Evolutionary conservation across 2,113 vertebrate species (phyloP), one percentile per base, ranked within the genome.

Genomic region (Lampris megalopsis): DNA sequence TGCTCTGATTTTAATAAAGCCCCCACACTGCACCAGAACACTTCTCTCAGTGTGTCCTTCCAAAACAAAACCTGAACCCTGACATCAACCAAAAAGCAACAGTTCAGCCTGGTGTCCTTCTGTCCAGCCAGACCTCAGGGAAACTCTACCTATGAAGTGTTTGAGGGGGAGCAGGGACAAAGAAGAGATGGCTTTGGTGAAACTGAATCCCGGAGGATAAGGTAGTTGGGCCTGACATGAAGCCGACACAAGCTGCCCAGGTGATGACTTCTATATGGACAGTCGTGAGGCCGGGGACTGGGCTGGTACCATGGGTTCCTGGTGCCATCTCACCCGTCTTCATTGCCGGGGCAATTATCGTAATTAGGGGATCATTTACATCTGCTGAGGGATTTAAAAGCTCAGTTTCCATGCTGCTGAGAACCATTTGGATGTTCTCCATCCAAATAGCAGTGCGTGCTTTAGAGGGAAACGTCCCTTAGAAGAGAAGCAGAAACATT

Each of bases 301-400:
- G 62, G 52, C 24, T 80, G 85, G 83, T 76, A 75, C 63, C 38
- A 13, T 43, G 49, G 80, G 45, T 73, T 68, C 58, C 67, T 57
- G 67, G 60, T 71, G 69, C 81, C 81, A 72, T 64, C 75, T 63
- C 81, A 66, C 36, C 67, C 37, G 24, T 53, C 74, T 37, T 84
- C 77, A 64, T 82, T 73, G 49, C 63, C 78, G 71, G 71, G 75
- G 68, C 87, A 88, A 91, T 91, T 90, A 89, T 68, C 82, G 81
- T 87, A 86, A 90, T 91, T 88, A 85, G 81, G 72, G 63, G 74
- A 87, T 79, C 49, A 52, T 85, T 86, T 87, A 79, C 80, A 85
- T 76, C 78, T 38, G 76, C 43, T 83, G 80, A 88, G 84, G 86
- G 84, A 87, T 84, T 24, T 74, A 78, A 79, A 69, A 49, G 69